Conservation (phyloP, 2,888 invertebrate genomes). For the Gari tellinella region DNA sequence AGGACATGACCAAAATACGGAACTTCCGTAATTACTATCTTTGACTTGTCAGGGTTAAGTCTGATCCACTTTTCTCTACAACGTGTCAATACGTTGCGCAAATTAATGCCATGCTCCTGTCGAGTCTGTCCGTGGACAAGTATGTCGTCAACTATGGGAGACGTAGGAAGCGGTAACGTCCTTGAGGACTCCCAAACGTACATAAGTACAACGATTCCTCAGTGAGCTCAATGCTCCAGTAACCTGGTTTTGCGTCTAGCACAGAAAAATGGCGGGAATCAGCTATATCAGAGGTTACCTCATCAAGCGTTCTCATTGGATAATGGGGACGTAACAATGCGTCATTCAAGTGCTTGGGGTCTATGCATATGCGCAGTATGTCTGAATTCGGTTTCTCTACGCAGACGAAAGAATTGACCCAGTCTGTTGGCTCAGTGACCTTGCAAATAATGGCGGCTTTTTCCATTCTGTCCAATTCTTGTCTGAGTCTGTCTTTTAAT, state of each 20-base stretch:
- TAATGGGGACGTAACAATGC: slow-evolving; percentile 53
- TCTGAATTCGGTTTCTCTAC: slow-evolving; percentile 46
- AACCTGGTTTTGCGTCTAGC: slow-evolving; percentile 27
- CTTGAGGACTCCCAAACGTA: slow-evolving; percentile 55
- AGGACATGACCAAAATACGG: slow-evolving; percentile 49
- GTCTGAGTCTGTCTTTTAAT: slow-evolving; percentile 7
- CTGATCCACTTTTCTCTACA: too few relatives aligned
- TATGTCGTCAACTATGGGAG: slow-evolving; percentile 47
- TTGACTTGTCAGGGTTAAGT: too few relatives aligned
- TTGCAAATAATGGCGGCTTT: slow-evolving; percentile 23
- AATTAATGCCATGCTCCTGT: slow-evolving; percentile 32
- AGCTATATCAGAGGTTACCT: slow-evolving; percentile 23
- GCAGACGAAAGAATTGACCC: too few relatives aligned
- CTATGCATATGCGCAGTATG: too few relatives aligned
- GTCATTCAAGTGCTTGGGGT: slow-evolving; percentile 40
- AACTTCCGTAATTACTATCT: slow-evolving; percentile 23
- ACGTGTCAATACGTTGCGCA: slow-evolving; percentile 24
- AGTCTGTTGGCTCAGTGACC: too few relatives aligned
- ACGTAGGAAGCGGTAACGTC: slow-evolving; percentile 46
- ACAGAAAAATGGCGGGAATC: slow-evolving; percentile 14
- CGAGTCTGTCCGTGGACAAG: slow-evolving; percentile 27
- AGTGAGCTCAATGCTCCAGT: slow-evolving; percentile 48
- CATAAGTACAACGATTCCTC: slow-evolving; percentile 36
- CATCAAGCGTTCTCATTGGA: slow-evolving; percentile 46
- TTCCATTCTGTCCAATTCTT: slow-evolving; percentile 23